Conservation (phyloP, 2,888 invertebrate genomes). For the Cancer borealis region DNA sequence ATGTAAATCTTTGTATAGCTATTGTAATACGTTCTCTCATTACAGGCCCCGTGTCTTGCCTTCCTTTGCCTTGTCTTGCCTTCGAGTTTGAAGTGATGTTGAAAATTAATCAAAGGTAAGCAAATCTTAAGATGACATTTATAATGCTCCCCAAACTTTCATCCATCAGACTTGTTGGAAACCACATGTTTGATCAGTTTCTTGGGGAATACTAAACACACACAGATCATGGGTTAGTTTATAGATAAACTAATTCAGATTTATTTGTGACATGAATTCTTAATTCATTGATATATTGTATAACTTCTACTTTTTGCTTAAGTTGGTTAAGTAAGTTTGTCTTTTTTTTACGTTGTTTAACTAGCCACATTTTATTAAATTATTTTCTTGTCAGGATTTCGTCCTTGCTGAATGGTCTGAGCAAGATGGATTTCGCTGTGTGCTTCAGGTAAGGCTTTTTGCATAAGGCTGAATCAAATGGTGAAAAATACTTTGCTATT, state of each 20-base stretch:
- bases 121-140: background rate
- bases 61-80: background rate
- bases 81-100: background rate
- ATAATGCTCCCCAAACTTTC: background rate
- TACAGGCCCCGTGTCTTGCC: background rate
- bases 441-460: too few relatives aligned
- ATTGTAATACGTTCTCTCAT: background rate
- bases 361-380: too few relatives aligned
- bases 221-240: background rate
- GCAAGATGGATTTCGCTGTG: too few relatives aligned
- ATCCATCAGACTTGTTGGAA: slow-evolving; percentile 17
- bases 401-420: too few relatives aligned
- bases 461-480: too few relatives aligned
- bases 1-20: background rate
- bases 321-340: too few relatives aligned
- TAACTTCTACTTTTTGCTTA: too few relatives aligned
- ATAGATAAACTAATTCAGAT: background rate
- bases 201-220: background rate
- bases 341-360: too few relatives aligned
- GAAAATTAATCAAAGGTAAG: background rate
- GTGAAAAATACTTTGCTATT: background rate
- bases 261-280: background rate
- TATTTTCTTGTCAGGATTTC: too few relatives aligned
- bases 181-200: background rate
- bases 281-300: background rate